Evolutionary conservation across 2,888 invertebrate genomes (phyloP), one percentile per base, ranked within the genome.

Genomic region (Lasius platythorax): DNA sequence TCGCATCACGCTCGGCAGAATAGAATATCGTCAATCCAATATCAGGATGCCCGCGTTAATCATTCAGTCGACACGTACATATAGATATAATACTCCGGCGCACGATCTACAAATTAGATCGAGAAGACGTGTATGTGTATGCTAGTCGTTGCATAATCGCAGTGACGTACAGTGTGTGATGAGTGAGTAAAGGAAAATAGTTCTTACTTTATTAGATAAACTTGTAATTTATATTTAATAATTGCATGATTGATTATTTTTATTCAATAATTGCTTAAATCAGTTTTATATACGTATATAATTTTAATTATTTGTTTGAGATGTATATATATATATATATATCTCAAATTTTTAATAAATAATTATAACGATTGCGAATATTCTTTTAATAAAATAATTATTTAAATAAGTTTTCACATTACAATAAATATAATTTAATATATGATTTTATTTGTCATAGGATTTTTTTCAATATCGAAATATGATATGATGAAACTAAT

Each of bases 1-100:
- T 30, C 30, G 9, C 37, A 1, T 28, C 43, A 28, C 23, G 28
- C 40, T 11, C 40, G 72, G 30, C 68, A 18, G 46, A 43, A 30
- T 11, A 58, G 18, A 37, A 18, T 37, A n/a, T 53, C 40, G 40
- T 78, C 70, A 78, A 76, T 78, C 43, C 9, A 23, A 15, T 28
- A 43, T 70, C 53, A 28, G n/a, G 11, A 18, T 23, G 50, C 8
- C n/a, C 18, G 46, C 50, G 28, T 73, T 15, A 58, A 43, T 78
- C 43, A 66, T 75, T 46, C 12, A 66, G 15, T 18, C 30, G 18
- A 68, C 6, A 63, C 50, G 50, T n/a, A 18, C 30, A 5, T 18
- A 67, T 9, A n/a, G 23, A 28, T 53, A 53, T 37, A 23, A 23
- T 37, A 8, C 37, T 53, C 9, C 30, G 18, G 9, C n/a, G 46